Evolutionary conservation across 2,888 invertebrate genomes (phyloP).

Genomic region (Coecobrya sp.): DNA sequence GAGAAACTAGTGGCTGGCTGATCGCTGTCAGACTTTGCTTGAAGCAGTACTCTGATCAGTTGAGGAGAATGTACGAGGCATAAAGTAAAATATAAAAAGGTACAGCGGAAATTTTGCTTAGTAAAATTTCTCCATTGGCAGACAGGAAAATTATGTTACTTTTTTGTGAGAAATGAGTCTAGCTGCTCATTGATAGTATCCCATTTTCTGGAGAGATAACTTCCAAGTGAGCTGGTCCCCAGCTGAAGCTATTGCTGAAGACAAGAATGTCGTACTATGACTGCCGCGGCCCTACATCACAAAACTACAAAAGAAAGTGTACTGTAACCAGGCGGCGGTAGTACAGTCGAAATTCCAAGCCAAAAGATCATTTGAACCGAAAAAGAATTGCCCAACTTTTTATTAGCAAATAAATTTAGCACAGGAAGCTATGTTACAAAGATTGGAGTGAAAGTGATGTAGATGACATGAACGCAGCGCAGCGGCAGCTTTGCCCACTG

Average conservation of each 20-base stretch:
- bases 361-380: constrained; percentile 72
- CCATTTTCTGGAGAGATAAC: constrained; percentile 73
- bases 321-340: constrained; percentile 17
- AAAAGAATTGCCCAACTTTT: constrained; percentile 79
- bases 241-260: constrained; percentile 19
- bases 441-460: constrained; percentile 78
- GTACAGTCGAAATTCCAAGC: constrained; percentile 65
- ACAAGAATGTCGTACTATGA: not conserved
- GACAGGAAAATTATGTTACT: constrained; percentile 75
- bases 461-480: constrained; percentile 71
- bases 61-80: not conserved
- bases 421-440: constrained; percentile 76
- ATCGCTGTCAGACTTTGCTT: no score
- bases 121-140: constrained; percentile 57
- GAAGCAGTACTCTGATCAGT: no score
- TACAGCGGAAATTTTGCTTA: constrained; percentile 34
- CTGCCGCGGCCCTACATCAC: not conserved
- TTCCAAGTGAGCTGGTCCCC: constrained; percentile 56
- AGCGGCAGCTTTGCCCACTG: constrained; percentile 34
- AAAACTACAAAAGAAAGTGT: constrained; percentile 32
- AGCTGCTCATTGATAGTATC: constrained; percentile 71
- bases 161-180: constrained; percentile 75
- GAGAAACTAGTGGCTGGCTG: not conserved
- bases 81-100: constrained; percentile 32
- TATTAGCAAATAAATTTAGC: constrained; percentile 80